Evolutionary conservation across 2,797 vertebrate species (phyloP).

Genomic region (Steatocranus sp.): DNA sequence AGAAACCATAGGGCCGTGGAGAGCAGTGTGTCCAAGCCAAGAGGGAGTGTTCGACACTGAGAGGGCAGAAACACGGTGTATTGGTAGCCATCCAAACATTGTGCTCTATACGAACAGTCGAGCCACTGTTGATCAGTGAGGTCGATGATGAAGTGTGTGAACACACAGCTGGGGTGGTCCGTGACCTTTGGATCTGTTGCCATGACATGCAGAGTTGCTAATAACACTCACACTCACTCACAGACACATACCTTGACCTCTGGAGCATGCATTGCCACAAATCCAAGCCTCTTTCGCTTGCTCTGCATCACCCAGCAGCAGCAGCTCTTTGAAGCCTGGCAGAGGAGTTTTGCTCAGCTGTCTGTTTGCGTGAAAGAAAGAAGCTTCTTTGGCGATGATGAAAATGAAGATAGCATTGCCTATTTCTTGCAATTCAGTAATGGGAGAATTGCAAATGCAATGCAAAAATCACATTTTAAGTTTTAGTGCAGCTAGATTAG

Average conservation of each 20-base stretch:
- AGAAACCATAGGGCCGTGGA: slow-evolving; percentile 41
- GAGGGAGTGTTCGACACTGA: slow-evolving; percentile 28
- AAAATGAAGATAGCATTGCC: not conserved
- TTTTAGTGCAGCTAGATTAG: not conserved
- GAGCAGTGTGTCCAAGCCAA: slow-evolving; percentile 45
- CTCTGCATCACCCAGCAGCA: slow-evolving; percentile 9
- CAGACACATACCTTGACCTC: slow-evolving; percentile 42
- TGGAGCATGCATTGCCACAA: not conserved
- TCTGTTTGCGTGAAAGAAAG: not conserved
- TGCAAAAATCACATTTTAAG: not conserved
- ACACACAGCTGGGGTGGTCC: slow-evolving; percentile 67
- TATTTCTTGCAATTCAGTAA: not conserved
- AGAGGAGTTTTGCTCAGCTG: slow-evolving; percentile 3
- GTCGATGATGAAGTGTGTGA: slow-evolving; percentile 56
- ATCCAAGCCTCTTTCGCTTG: not conserved
- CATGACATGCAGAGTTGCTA: slow-evolving; percentile 56
- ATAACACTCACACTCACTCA: slow-evolving; percentile 34
- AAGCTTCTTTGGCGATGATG: not conserved
- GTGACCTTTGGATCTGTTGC: slow-evolving; percentile 64
- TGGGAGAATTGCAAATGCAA: not conserved
- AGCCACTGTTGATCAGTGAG: slow-evolving; percentile 43
- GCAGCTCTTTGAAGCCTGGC: slow-evolving; percentile 22
- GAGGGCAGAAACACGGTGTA: slow-evolving; percentile 21
- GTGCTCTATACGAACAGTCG: slow-evolving; percentile 25
- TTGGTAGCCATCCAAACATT: slow-evolving; percentile 42